Percentiles rank a stretch among this genome's conserved stretches.
Evolutionary conservation across 2,888 invertebrate genomes (phyloP).

Genomic region (Stenurella melanura): DNA sequence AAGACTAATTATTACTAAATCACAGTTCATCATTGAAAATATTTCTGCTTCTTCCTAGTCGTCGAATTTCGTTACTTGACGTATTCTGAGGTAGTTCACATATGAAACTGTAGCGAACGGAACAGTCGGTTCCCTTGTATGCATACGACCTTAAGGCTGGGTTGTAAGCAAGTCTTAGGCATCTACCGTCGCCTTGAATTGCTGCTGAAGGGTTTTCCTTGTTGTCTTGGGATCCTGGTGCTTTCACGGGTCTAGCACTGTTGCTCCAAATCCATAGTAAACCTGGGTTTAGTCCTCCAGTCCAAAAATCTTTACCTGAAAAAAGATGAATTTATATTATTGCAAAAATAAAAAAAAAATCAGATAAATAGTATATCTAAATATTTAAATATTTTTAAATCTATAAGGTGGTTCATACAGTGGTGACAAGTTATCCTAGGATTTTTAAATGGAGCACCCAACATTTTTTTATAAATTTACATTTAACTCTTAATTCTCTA

Average conservation of each 20-base stretch:
- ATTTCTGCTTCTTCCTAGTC: conserved; percentile 67
- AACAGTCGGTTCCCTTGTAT: conserved; percentile 86
- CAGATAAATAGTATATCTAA: too few species aligned
- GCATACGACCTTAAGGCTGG: conserved; percentile 77
- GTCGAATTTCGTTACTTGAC: conserved; percentile 78
- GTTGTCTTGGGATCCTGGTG: conserved; percentile 62
- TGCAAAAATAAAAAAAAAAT: too few species aligned
- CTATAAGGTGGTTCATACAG: too few species aligned
- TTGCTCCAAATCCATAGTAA: conserved; percentile 92
- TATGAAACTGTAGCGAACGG: conserved; percentile 80
- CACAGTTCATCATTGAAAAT: conserved; percentile 60
- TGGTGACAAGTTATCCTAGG: too few species aligned
- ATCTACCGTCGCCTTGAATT: conserved; percentile 81
- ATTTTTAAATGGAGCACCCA: too few species aligned
- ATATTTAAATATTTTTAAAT: too few species aligned
- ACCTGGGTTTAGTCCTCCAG: conserved; percentile 89
- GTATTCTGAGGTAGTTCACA: conserved; percentile 81
- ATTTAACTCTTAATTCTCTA: too few species aligned
- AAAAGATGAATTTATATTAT: too few species aligned
- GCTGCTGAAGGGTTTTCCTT: conserved; percentile 72
- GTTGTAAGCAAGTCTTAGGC: conserved; percentile 82
- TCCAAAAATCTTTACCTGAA: conserved; percentile 85
- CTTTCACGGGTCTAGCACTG: conserved; percentile 83
- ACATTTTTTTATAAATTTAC: too few species aligned
- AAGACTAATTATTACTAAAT: neutral